Conservation (phyloP, 2,797 vertebrate species). For the Paramormyrops hopkinsi region DNA sequence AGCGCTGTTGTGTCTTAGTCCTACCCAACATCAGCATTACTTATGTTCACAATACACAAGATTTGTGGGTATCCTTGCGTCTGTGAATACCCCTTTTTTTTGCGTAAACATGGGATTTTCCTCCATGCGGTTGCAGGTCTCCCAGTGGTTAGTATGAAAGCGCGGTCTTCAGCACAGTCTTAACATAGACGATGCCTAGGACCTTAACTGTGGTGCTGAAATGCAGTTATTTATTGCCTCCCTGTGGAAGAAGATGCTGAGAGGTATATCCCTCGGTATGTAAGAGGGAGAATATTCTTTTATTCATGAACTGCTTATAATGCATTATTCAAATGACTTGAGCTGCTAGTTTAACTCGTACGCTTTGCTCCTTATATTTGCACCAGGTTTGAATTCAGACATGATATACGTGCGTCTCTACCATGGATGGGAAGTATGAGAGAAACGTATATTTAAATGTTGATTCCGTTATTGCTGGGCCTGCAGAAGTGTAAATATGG, state of each 20-base stretch:
- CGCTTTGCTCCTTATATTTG: background rate
- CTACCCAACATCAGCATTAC: background rate
- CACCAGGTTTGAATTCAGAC: background rate
- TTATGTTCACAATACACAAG: background rate
- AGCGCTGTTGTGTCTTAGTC: background rate
- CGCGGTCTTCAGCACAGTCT: background rate
- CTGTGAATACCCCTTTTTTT: background rate
- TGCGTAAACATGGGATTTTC: background rate
- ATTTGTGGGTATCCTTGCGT: background rate
- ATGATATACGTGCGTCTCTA: background rate
- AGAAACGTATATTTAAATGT: background rate
- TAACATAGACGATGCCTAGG: background rate
- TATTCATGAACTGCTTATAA: slow-evolving; percentile 32
- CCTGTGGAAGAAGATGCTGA: background rate
- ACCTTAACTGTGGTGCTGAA: background rate
- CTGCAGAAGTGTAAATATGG: background rate
- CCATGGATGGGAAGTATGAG: background rate
- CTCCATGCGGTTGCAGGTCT: background rate
- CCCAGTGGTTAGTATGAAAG: background rate
- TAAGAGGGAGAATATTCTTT: background rate
- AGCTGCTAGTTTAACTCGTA: slow-evolving; percentile 14
- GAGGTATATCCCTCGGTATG: background rate
- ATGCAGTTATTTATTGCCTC: background rate
- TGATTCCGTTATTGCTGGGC: background rate
- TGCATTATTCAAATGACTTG: slow-evolving; percentile 38